phyloP scores from a whole-genome alignment of 1,140 invertebrate genomes.

The Elymnias hypermnestra region DNA sequence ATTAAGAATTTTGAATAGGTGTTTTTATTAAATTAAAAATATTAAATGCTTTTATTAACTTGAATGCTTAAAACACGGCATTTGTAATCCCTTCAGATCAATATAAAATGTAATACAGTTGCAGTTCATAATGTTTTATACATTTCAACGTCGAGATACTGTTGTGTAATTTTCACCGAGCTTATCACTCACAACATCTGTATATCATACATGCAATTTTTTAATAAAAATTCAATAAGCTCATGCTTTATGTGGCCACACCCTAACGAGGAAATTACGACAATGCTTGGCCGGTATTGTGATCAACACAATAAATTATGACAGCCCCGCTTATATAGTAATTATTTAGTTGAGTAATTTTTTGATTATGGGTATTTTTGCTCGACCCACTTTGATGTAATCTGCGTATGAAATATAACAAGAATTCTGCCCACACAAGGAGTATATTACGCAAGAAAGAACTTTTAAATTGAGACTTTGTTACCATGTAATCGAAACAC shows the following conservation, averaged over 20 bases:
- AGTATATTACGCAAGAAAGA: slow-evolving; percentile 1
- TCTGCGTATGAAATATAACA: not conserved
- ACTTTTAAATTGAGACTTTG: too few relatives aligned
- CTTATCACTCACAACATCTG: not conserved
- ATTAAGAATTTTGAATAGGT: too few relatives aligned
- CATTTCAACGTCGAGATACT: too few relatives aligned
- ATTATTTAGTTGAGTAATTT: slow-evolving; percentile 16
- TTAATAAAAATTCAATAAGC: not conserved
- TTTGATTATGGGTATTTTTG: slow-evolving; percentile 12
- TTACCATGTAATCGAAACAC: too few relatives aligned
- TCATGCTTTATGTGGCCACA: slow-evolving; percentile 3
- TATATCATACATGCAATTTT: not conserved
- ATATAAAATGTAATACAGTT: too few relatives aligned
- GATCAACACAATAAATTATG: slow-evolving; percentile 22
- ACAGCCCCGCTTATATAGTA: slow-evolving; percentile 5
- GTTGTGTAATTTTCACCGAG: too few relatives aligned
- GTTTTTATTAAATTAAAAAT: too few relatives aligned
- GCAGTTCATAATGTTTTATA: too few relatives aligned
- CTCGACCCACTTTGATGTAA: slow-evolving; percentile 1
- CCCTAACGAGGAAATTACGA: slow-evolving; percentile 36
- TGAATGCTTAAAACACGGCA: too few relatives aligned
- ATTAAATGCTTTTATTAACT: too few relatives aligned
- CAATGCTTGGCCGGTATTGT: slow-evolving; percentile 27
- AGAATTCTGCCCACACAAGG: slow-evolving; percentile 1
- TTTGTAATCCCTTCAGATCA: too few relatives aligned